These are phyloP conservation scores for Dendrocopos noguchii DNA, from an alignment of 2,113 vertebrate genomes.

Conservation along the genomic window DNA sequence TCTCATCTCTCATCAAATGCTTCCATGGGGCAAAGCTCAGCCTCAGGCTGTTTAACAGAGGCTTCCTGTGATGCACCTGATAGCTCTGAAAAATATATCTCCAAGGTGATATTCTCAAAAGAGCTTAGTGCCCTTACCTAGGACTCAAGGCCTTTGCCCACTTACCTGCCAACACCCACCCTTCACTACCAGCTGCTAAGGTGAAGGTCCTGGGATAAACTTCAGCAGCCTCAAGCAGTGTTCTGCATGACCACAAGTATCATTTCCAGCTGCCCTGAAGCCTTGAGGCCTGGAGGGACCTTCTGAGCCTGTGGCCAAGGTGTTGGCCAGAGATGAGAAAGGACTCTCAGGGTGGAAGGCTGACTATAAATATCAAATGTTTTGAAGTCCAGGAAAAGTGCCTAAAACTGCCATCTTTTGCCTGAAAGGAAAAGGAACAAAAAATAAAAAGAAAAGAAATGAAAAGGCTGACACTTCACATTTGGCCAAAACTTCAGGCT, in stretches of 20 bases:
- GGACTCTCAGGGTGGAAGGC: too few relatives aligned
- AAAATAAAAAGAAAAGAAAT: background rate
- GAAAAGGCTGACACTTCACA: background rate
- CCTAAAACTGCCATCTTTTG: background rate
- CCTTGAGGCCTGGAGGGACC: background rate
- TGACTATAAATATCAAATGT: background rate
- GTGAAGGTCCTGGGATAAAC: background rate
- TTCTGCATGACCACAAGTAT: background rate
- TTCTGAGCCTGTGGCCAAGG: background rate
- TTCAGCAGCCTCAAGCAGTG: background rate
- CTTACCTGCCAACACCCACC: background rate
- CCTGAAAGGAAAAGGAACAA: background rate
- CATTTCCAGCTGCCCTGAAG: background rate
- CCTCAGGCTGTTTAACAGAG: background rate
- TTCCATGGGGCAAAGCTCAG: background rate
- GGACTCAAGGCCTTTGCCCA: background rate
- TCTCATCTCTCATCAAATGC: background rate
- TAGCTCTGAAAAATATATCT: background rate
- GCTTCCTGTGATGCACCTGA: background rate
- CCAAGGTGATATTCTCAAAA: background rate
- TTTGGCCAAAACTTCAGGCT: background rate
- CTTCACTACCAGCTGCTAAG: background rate
- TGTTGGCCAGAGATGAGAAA: background rate
- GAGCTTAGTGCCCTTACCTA: background rate
- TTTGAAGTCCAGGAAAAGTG: background rate